phyloP scores from a whole-genome alignment of 2,888 invertebrate genomes.

The Pyralis farinalis region DNA sequence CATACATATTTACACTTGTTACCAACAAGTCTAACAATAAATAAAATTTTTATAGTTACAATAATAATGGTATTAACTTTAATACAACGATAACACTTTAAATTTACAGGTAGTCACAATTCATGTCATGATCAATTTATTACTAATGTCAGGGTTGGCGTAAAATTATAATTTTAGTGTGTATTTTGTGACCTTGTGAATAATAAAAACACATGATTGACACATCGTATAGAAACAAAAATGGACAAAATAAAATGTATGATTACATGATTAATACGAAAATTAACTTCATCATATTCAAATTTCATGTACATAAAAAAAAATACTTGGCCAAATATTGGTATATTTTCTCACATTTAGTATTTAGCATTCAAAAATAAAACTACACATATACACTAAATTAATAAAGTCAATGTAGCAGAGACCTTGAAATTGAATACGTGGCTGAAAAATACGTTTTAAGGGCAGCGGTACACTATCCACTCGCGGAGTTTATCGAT shows the following conservation, averaged over 20 bases:
- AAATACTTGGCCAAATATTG: constrained; percentile 6
- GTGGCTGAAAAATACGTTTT: not conserved
- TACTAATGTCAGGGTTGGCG: constrained; percentile 27
- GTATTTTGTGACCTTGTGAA: constrained; percentile 46
- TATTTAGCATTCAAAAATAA: not conserved
- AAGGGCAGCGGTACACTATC: not conserved
- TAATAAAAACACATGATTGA: constrained; percentile 45
- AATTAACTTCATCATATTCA: constrained; percentile 13
- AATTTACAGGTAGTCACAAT: constrained; percentile 34
- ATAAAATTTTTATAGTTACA: constrained; percentile 49
- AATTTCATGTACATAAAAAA: constrained; percentile 8
- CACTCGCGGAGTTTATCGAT: not conserved
- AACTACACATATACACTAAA: not conserved
- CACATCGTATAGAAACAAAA: constrained; percentile 33
- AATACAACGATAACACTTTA: constrained; percentile 32
- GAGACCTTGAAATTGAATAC: too few species aligned
- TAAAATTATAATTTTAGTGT: constrained; percentile 27
- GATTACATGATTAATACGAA: constrained; percentile 20
- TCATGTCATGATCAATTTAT: constrained; percentile 52
- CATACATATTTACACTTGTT: constrained; percentile 34
- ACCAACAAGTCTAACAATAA: constrained; percentile 49
- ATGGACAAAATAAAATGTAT: constrained; percentile 28
- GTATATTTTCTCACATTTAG: not conserved
- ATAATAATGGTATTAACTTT: constrained; percentile 36
- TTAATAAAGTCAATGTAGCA: not conserved